Evolutionary conservation across 2,797 vertebrate species (phyloP), one percentile per base, ranked within the genome.

Genomic region (Brachymystax lenok): DNA sequence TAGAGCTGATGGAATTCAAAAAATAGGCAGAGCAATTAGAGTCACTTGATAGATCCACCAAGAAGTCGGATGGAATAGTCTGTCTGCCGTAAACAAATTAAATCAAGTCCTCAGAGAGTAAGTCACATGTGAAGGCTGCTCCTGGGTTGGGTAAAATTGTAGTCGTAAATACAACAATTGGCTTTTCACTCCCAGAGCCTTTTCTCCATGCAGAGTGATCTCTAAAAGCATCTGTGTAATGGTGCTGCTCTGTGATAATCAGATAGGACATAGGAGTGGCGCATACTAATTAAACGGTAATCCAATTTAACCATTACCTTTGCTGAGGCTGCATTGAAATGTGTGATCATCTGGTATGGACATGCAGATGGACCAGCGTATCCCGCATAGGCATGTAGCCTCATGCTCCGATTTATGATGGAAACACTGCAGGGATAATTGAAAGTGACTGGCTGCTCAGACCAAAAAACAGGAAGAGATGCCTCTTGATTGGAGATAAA

Each of bases 241-340:
- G 6, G 64, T n/a, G 17, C n/a, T 56, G 64, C 74, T 8, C 5
- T 63, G 73, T 46, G 6, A 67, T 74, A 68, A 74, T 72, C 73
- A 51, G 59, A 63, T 14, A 24, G 51, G 67, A 77, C 28, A 71
- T 33, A 33, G 24, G 30, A 40, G 59, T 52, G 64, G 28, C 30
- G 51, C 50, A 74, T 35, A 77, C 76, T 80, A 67, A 80, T 78
- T 66, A 80, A 78, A 72, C 79, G 51, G 77, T 75, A 73, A 81
- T 83, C 69, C 80, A 84, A 85, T 82, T 79, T 80, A 33, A 69
- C 75, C 59, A 81, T 79, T 82, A 77, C 76, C 72, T 61, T 52
- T 35, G 5, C 16, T 61, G 24, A 75, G 70, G 51, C 16, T 46
- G 54, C 68, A 71, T 27, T 27, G 74, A 76, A 21, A 28, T n/a